Base-by-base conservation (phyloP, 1,140 invertebrate species). In the Anoplolepis gracilipes region DNA sequence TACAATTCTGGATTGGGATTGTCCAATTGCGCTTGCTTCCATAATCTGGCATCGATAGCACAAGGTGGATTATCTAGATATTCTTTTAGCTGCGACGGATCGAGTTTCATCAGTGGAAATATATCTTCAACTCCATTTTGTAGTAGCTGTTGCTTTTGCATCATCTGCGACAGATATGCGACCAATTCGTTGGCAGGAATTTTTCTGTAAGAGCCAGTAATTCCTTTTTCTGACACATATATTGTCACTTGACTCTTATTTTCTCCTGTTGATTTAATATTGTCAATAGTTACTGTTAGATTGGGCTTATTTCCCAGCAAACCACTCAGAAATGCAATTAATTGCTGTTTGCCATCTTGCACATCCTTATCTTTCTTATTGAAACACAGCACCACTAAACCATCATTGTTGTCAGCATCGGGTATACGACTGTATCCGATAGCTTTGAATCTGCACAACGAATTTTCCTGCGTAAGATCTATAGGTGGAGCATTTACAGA, bases 361-460 rank as follows among this genome's bases (percentile, higher is more conserved):
- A 98, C 95, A 85, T 98, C 97, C 42, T 96, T 95, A 82, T 97
- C 96, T 90, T 97, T 97, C 92, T 98, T 98, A 90, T 97, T 97
- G 89, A 99, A 97, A 61, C 97, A 96, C 39, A 99, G 91, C 16
- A 97, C 97, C 0, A 99, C 97, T 22, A 98, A 95, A 3, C 98
- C 98, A 90, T 99, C 97, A 92, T 98, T 98, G 92, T 98, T 97
- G 78, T 98, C 97, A 53, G 97, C 96, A 1, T 96, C 96, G 0
- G 98, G 98, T 89, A 99, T 96, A 22, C 97, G 96, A 92, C 97
- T 98, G 92, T 99, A 99, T 0, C 98, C 98, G 36, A 99, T 97
- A 3, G 98, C 97, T 96, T 99, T 99, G 91, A 99, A 99, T 62
- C 97, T 95, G 93, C 98, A 99, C 36, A 99, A 96, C 3, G 98